These are phyloP conservation scores for Apogon talboti DNA, from an alignment of 2,797 vertebrate species.

Conservation along the genomic window DNA sequence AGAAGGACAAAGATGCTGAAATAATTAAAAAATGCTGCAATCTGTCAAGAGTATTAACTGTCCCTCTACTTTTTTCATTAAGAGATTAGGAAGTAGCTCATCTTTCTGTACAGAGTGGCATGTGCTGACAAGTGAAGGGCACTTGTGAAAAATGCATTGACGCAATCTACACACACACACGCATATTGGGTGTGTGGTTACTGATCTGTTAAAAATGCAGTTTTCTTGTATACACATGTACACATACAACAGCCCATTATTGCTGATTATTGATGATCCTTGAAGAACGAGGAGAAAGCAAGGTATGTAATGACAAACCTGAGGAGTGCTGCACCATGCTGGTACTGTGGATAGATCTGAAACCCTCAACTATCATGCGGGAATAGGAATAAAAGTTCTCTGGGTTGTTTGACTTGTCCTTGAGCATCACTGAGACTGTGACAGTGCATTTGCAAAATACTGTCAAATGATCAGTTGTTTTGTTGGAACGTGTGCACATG, in stretches of 20 bases:
- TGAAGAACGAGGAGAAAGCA: neutral
- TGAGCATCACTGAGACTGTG: too few relatives aligned
- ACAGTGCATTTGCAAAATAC: too few relatives aligned
- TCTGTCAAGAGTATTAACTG: constrained; percentile 50
- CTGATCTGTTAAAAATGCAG: constrained; percentile 1
- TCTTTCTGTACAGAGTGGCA: constrained; percentile 52
- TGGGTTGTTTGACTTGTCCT: too few relatives aligned
- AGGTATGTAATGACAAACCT: neutral
- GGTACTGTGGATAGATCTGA: too few relatives aligned
- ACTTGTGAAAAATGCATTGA: constrained; percentile 64
- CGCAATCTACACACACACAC: constrained; percentile 35
- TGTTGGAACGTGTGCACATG: too few relatives aligned
- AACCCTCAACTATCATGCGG: too few relatives aligned
- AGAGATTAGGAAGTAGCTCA: constrained; percentile 59
- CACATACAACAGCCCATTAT: constrained; percentile 3
- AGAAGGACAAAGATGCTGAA: constrained; percentile 42
- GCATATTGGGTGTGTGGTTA: neutral
- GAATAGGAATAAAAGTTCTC: too few relatives aligned
- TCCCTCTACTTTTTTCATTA: constrained; percentile 49
- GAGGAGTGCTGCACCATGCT: too few relatives aligned
- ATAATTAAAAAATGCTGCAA: constrained; percentile 51
- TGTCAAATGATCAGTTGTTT: too few relatives aligned
- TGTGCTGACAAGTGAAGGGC: constrained; percentile 60
- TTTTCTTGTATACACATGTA: constrained; percentile 2
- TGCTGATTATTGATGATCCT: constrained; percentile 1